phyloP scores from a whole-genome alignment of 2,888 invertebrate species.

The Caenorhabditis panamensis region DNA sequence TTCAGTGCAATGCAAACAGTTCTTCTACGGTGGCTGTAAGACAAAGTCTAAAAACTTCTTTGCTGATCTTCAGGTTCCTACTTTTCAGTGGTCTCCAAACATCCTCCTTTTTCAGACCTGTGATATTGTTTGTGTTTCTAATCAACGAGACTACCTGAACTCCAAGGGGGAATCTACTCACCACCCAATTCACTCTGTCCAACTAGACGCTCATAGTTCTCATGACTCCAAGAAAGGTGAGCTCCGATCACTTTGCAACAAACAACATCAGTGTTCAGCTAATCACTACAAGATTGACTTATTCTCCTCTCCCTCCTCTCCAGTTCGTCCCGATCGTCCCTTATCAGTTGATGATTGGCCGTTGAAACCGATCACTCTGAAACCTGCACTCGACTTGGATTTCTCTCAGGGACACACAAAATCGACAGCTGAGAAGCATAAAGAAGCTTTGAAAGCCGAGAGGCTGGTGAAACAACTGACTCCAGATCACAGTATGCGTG shows the following conservation, averaged over 20 bases:
- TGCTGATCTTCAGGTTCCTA: slow-evolving; percentile 58
- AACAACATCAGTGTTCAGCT: slow-evolving; percentile 4
- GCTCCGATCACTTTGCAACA: not conserved
- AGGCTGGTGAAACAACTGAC: slow-evolving; percentile 59
- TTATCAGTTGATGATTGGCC: slow-evolving; percentile 62
- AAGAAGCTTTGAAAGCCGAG: slow-evolving; percentile 53
- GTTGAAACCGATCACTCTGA: slow-evolving; percentile 49
- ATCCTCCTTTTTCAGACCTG: slow-evolving; percentile 13
- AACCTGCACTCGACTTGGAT: slow-evolving; percentile 43
- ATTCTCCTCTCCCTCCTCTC: slow-evolving; percentile 56
- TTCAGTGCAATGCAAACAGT: slow-evolving; percentile 60
- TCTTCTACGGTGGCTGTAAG: slow-evolving; percentile 71
- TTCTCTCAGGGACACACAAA: slow-evolving; percentile 22
- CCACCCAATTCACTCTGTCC: not conserved
- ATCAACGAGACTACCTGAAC: slow-evolving; percentile 48
- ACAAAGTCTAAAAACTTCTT: slow-evolving; percentile 66
- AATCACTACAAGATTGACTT: slow-evolving; percentile 55
- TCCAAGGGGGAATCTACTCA: slow-evolving; percentile 30
- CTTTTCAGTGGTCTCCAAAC: not conserved
- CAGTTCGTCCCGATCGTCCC: slow-evolving; percentile 51
- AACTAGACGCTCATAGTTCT: not conserved
- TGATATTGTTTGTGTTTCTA: slow-evolving; percentile 56
- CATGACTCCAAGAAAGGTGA: not conserved
- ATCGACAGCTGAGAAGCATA: slow-evolving; percentile 31
- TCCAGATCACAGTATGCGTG: slow-evolving; percentile 55